Percentiles rank a stretch among this genome's conserved stretches.
phyloP scores from a whole-genome alignment of 2,888 invertebrate genomes.

The Ormyrus pomaceus region DNA sequence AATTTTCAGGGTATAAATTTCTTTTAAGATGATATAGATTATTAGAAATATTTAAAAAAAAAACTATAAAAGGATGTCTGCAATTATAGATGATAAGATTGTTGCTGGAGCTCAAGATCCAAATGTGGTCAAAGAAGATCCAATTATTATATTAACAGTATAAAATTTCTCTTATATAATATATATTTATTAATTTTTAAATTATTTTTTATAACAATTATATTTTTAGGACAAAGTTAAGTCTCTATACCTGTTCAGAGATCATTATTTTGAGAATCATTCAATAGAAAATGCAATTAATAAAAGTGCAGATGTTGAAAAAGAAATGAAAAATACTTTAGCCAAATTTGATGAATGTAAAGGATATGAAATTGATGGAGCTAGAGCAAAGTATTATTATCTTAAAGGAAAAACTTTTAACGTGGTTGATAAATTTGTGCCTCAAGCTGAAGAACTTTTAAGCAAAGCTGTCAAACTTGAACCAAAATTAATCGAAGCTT shows the following conservation, averaged over 20 bases:
- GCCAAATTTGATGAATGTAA: slow-evolving; percentile 82
- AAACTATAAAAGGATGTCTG: slow-evolving; percentile 65
- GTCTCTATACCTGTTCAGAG: slow-evolving; percentile 82
- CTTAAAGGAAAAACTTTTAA: slow-evolving; percentile 87
- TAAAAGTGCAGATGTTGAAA: slow-evolving; percentile 81
- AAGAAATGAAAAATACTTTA: slow-evolving; percentile 80
- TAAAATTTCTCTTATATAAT: slow-evolving; percentile 39
- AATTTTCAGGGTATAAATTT: slow-evolving; percentile 25
- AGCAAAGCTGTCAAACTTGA: slow-evolving; percentile 91
- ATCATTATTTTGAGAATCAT: slow-evolving; percentile 88
- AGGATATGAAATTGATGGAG: slow-evolving; percentile 77
- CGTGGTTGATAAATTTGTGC: slow-evolving; percentile 81
- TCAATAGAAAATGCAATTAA: slow-evolving; percentile 82
- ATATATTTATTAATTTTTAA: slow-evolving; percentile 18
- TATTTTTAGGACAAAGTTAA: slow-evolving; percentile 81
- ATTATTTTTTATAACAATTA: slow-evolving; percentile 25
- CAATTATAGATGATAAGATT: slow-evolving; percentile 73
- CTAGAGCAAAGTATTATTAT: slow-evolving; percentile 81
- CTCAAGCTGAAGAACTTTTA: slow-evolving; percentile 84
- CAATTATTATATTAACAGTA: slow-evolving; percentile 72
- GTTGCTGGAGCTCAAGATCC: slow-evolving; percentile 72
- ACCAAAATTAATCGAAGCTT: slow-evolving; percentile 87
- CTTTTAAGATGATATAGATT: slow-evolving; percentile 31
- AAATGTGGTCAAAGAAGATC: slow-evolving; percentile 71
- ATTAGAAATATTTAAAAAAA: not conserved